Evolutionary conservation across 2,888 invertebrate species (phyloP), one percentile per base, ranked within the genome.

Genomic region (Vesta saturnalis): DNA sequence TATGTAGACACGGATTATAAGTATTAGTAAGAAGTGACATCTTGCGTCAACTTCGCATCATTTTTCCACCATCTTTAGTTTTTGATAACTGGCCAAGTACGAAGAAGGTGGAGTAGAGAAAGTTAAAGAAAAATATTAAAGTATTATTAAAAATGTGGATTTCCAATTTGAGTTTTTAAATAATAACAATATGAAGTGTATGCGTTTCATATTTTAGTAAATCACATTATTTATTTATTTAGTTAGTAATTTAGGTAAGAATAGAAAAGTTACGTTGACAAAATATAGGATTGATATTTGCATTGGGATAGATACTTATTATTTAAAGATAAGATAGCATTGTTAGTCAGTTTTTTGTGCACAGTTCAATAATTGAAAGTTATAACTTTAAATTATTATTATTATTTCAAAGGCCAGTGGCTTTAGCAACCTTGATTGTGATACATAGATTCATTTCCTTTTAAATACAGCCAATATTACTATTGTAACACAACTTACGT

Each of bases 31-130:
- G 21, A 52, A 52, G 52, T 52, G 52, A 5, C 52, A 52, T 52
- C 52, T 19, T 12, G 52, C 21, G 52, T 52, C 52, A 52, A 19
- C 14, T 43, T 43, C 43, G 43, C 10, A 43, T 43, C 14, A 43
- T 52, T 52, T 49, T 60, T 64, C 59, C 69, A 57, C 69, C 69
- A 69, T 69, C 61, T 69, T 68, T 69, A 59, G 57, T 64, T 65
- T 65, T 69, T 65, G 63, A 69, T 69, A 65, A 60, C 55, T 49
- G 58, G 54, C 68, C 60, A 68, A 69, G 61, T 69, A 59, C 61
- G 58, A 61, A 62, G 49, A 69, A 69, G 69, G 69, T 69, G 65
- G 69, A 69, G 65, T 43, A 69, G 65, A 69, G 69, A 69, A 69
- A 69, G 69, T 69, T 65, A 46, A 65, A 68, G 59, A 63, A 46